Conservation (phyloP, 2,113 vertebrate species). For the Apodemus speciosus region DNA sequence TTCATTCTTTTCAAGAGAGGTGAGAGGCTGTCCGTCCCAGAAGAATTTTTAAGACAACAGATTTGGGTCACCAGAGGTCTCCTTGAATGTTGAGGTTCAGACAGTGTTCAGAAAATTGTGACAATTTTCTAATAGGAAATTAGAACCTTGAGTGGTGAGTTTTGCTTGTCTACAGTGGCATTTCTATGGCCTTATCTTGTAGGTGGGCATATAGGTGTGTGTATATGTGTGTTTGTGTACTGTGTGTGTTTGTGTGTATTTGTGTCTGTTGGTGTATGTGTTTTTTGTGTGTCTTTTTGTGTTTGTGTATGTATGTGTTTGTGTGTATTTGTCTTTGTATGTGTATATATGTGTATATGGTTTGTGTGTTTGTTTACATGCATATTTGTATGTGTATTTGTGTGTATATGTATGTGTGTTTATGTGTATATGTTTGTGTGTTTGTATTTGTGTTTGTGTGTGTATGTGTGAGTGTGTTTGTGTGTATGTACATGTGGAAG, state of each 20-base stretch:
- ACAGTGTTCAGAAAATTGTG: background rate
- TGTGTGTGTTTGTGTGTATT: too few species aligned
- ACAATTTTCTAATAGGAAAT: background rate
- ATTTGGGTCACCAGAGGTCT: background rate
- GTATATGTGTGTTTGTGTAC: background rate
- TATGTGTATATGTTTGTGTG: background rate
- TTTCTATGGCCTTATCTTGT: background rate
- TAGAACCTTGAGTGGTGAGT: background rate
- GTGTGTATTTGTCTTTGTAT: too few species aligned
- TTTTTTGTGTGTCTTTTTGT: too few species aligned
- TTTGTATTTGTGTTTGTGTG: background rate
- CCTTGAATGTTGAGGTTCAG: background rate
- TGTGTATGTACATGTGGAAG: background rate
- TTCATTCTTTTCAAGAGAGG: slow-evolving; percentile 52
- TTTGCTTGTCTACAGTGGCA: background rate
- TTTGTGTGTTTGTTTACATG: background rate
- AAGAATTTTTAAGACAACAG: slow-evolving; percentile 17
- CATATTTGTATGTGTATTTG: too few species aligned
- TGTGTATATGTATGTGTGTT: background rate
- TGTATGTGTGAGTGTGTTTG: background rate
- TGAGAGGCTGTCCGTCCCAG: background rate
- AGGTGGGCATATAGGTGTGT: background rate
- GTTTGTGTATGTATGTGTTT: background rate
- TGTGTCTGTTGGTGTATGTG: background rate
- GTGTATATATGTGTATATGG: too few species aligned